Conservation (phyloP, 2,797 vertebrate species). For the Poecilia velifera region DNA sequence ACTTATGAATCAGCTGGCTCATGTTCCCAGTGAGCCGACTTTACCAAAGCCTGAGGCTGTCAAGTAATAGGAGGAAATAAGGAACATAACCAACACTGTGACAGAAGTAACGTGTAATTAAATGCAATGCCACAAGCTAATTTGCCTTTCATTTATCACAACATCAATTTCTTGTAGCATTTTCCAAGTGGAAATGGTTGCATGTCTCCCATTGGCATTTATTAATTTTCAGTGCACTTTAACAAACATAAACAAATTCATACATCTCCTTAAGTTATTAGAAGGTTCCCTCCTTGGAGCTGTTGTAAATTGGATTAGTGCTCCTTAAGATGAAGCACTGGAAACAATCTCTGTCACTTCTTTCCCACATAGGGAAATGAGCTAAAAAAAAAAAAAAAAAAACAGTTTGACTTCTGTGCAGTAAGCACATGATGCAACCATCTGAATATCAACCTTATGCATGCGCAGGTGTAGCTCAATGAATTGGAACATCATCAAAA, state of each 20-base stretch:
- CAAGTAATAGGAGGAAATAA: constrained; percentile 57
- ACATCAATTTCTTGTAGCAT: constrained; percentile 44
- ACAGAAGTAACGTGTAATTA: constrained; percentile 72
- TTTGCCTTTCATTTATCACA: constrained; percentile 68
- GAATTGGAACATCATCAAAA: neutral
- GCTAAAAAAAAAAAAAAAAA: constrained; percentile 31
- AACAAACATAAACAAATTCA: constrained; percentile 73
- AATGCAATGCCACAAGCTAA: constrained; percentile 64
- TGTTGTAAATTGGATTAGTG: constrained; percentile 69
- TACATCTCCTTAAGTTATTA: constrained; percentile 72
- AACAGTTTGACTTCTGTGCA: constrained; percentile 36
- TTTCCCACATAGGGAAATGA: constrained; percentile 48
- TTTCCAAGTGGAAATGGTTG: constrained; percentile 33
- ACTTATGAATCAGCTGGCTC: constrained; percentile 66
- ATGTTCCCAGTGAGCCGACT: constrained; percentile 59
- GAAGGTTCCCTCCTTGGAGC: constrained; percentile 62
- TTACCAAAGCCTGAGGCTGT: constrained; percentile 53
- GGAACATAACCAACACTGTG: constrained; percentile 63
- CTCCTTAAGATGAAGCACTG: constrained; percentile 59
- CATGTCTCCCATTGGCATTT: constrained; percentile 44
- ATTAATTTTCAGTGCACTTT: constrained; percentile 65
- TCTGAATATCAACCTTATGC: constrained; percentile 14
- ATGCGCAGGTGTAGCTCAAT: constrained; percentile 9
- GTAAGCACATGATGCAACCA: constrained; percentile 18
- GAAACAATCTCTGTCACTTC: constrained; percentile 51